phyloP scores from a whole-genome alignment of 1,140 invertebrate genomes.

The Drosophila rufa region DNA sequence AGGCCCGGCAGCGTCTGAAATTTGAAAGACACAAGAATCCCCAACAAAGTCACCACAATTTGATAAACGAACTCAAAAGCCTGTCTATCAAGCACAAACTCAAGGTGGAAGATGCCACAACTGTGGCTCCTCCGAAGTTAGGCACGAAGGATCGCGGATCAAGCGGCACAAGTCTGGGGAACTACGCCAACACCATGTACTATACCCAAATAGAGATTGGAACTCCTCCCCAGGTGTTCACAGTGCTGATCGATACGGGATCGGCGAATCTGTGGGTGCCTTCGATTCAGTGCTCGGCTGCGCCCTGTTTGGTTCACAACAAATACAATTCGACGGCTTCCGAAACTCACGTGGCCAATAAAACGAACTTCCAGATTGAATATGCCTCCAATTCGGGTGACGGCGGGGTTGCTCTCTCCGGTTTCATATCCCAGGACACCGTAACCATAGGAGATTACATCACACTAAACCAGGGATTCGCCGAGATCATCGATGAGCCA shows the following conservation, averaged over 20 bases:
- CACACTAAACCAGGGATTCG: constrained; percentile 95
- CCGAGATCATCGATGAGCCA: constrained; percentile 94
- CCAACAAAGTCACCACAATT: constrained; percentile 13
- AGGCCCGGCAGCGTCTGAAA: constrained; percentile 9
- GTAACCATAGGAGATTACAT: constrained; percentile 89
- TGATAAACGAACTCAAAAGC: constrained; percentile 32
- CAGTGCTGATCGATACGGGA: constrained; percentile 98
- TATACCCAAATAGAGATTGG: constrained; percentile 97
- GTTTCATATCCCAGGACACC: constrained; percentile 95
- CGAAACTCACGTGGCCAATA: constrained; percentile 93
- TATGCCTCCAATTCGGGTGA: constrained; percentile 95
- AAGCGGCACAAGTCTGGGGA: constrained; percentile 2
- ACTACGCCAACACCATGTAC: constrained; percentile 94
- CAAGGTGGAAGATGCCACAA: background rate
- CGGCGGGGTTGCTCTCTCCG: constrained; percentile 88
- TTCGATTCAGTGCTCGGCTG: constrained; percentile 92
- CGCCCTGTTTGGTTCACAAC: constrained; percentile 94
- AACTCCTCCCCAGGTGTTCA: constrained; percentile 94
- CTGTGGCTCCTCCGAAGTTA: background rate
- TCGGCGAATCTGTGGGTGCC: constrained; percentile 99
- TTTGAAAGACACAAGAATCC: constrained; percentile 33
- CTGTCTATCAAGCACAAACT: constrained; percentile 39
- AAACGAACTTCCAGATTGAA: constrained; percentile 94
- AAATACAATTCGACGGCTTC: constrained; percentile 97
- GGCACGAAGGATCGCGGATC: background rate